Evolutionary conservation across 2,113 vertebrate species (phyloP).

Genomic region (Brachypteracias leptosomus): DNA sequence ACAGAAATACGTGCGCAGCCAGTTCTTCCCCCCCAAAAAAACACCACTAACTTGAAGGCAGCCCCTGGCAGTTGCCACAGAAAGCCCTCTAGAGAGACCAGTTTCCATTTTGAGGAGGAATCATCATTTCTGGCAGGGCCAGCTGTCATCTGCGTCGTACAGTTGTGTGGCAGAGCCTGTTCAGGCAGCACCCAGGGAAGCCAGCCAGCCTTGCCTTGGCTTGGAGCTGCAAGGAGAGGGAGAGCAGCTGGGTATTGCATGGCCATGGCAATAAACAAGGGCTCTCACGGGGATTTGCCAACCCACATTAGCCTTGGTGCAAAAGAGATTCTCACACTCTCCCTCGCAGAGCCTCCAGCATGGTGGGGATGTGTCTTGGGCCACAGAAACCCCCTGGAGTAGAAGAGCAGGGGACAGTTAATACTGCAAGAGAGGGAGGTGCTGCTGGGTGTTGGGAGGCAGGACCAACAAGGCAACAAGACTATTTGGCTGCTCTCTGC

Average conservation of each 20-base stretch:
- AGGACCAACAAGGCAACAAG: background rate
- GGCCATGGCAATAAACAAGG: constrained; percentile 23
- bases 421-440: background rate
- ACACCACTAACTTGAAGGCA: background rate
- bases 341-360: background rate
- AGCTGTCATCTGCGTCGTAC: constrained; percentile 44
- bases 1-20: background rate
- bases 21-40: background rate
- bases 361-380: background rate
- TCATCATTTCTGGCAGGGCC: constrained; percentile 17
- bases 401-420: background rate
- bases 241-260: constrained; percentile 5
- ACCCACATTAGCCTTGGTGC: constrained; percentile 3
- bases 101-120: constrained; percentile 49
- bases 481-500: background rate
- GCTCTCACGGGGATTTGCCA: constrained; percentile 37
- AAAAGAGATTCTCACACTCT: constrained; percentile 12
- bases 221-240: background rate
- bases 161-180: constrained; percentile 23
- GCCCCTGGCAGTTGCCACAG: background rate
- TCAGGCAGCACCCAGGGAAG: background rate
- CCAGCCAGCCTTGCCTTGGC: background rate
- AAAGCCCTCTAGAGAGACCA: background rate
- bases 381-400: background rate
- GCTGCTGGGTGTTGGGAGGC: background rate